phyloP scores from a whole-genome alignment of 2,888 invertebrate species.

The Drosophila kuntzei region DNA sequence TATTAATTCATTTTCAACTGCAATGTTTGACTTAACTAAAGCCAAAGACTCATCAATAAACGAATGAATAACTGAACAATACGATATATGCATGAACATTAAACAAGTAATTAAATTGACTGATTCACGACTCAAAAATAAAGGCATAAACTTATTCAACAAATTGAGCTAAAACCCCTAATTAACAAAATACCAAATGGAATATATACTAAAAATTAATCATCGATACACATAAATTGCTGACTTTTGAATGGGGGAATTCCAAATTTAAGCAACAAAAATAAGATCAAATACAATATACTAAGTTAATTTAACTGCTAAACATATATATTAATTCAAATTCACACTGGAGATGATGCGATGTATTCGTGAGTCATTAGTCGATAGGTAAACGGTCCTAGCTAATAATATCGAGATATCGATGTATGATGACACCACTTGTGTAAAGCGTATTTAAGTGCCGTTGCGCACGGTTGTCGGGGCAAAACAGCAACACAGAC shows the following conservation, averaged over 20 bases:
- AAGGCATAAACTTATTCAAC: too few relatives aligned
- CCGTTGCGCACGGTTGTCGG: constrained; percentile 45
- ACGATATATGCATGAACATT: too few relatives aligned
- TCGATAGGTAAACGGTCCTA: not conserved
- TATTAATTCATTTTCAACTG: too few relatives aligned
- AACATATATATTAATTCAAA: not conserved
- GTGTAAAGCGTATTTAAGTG: constrained; percentile 62
- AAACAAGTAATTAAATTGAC: too few relatives aligned
- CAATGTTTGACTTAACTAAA: too few relatives aligned
- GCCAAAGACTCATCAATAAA: too few relatives aligned
- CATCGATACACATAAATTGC: not conserved
- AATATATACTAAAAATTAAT: not conserved
- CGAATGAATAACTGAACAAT: too few relatives aligned
- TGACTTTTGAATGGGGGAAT: too few relatives aligned
- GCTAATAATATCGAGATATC: constrained; percentile 15
- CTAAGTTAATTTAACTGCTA: not conserved
- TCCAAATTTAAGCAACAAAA: not conserved
- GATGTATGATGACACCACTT: constrained; percentile 11
- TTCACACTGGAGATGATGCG: not conserved
- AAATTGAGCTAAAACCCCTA: too few relatives aligned
- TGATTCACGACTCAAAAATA: too few relatives aligned
- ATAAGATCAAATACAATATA: not conserved
- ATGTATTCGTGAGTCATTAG: not conserved
- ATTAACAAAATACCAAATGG: not conserved
- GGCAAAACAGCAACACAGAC: constrained; percentile 57